phyloP scores from a whole-genome alignment of 2,797 vertebrate species.

The Pipistrellus pygmaeus region DNA sequence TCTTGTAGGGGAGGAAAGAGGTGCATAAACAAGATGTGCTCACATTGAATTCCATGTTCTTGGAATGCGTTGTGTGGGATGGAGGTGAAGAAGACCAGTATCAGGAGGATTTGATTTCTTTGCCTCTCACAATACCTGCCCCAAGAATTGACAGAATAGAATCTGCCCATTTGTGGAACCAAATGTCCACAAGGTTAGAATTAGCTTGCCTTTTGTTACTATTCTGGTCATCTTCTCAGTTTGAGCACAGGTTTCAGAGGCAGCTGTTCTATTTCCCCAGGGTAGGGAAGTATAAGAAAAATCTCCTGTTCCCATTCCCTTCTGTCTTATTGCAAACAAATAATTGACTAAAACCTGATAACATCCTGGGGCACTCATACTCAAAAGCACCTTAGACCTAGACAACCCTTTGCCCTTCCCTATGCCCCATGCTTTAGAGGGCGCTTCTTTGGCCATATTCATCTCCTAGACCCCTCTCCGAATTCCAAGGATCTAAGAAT shows the following conservation, averaged over 20 bases:
- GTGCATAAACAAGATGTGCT: background rate
- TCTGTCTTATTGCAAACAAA: background rate
- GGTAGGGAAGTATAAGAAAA: background rate
- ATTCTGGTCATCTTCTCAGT: background rate
- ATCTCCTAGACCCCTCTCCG: background rate
- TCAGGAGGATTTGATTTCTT: background rate
- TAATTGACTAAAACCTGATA: background rate
- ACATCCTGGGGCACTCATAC: background rate
- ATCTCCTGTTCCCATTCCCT: background rate
- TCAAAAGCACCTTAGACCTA: background rate
- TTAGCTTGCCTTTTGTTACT: background rate
- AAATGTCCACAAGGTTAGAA: background rate
- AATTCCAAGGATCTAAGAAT: background rate
- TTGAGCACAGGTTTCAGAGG: constrained; percentile 7
- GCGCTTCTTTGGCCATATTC: background rate
- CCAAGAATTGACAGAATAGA: background rate
- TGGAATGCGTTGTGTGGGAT: constrained; percentile 1
- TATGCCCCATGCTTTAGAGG: background rate
- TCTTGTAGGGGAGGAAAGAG: constrained; percentile 5
- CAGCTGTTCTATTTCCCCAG: background rate
- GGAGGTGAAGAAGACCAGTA: background rate
- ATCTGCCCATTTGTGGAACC: background rate
- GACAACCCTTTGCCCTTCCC: background rate
- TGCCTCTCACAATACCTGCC: background rate
- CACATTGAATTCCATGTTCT: background rate